Evolutionary conservation across 1,140 invertebrate genomes (phyloP), one percentile per base, ranked within the genome.

Genomic region (Cydia strobilella): DNA sequence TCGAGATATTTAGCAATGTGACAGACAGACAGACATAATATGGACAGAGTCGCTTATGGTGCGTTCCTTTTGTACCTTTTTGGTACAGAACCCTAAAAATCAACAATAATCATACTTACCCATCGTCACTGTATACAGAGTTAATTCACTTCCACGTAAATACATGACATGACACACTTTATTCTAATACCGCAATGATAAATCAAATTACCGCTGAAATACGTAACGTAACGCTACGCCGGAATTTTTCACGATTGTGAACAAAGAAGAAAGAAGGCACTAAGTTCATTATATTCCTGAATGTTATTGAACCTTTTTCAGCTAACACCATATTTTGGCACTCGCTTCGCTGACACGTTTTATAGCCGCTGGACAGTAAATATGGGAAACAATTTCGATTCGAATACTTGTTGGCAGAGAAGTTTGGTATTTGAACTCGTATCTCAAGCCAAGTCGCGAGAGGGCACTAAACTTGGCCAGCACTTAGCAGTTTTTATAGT

Each of bases 361-460:
- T 39, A 69, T 69, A 31, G 63, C 15, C 63, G 25, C 7, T 35
- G 27, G 31, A 39, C 65, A 39, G 65, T 69, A 69, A 69, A 69
- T 39, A 69, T 69, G 65, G 65, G 65, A 69, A 69, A 20, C 35
- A 69, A 69, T 69, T 69, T 35, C 27, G 3, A 35, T 35, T 65
- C 18, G 18, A 31, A 69, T 39, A 39, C 15, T 10, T 18, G 65
- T 69, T 69, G 65, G 65, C 65, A 69, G 31, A 35, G 27, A 13
- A 35, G 9, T 39, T 35, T 2, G 35, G 65, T 69, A 27, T 69
- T 18, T 69, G 65, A 69, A 69, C 65, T 69, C 35, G 25, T 66
- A 18, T 35, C 12, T 66, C 27, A 25, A 13, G 25, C 25, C 23
- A 18, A 69, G 65, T 69, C 65, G 25, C 62, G 6, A 31, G 27